A percentile compares a stretch with the other conserved stretches of the same genome.
These are phyloP conservation scores for Ceuthmochares aereus DNA, from an alignment of 2,113 vertebrate species.

Conservation along the genomic window DNA sequence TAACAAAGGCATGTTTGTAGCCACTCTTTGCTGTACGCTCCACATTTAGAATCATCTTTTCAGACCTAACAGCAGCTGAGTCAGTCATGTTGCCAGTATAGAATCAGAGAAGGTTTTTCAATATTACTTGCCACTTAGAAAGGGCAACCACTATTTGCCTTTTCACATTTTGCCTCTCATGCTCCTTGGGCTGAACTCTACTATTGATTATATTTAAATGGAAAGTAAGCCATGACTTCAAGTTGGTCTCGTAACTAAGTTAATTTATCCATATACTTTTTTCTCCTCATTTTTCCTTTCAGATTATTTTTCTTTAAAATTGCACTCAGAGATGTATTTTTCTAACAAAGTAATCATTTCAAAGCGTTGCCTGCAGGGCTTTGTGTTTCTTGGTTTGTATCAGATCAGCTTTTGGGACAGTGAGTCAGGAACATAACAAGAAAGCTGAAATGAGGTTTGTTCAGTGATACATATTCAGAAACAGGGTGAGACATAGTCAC, in stretches of 20 bases:
- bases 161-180: background rate
- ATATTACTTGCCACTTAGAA: background rate
- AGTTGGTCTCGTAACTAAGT: background rate
- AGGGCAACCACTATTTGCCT: background rate
- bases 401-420: background rate
- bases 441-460: background rate
- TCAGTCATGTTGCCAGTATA: background rate
- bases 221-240: background rate
- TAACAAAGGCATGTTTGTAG: background rate
- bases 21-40: background rate
- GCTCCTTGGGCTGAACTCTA: background rate
- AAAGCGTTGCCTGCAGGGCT: background rate
- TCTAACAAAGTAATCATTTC: background rate
- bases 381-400: background rate
- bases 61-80: background rate
- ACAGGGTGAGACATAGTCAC: rapidly evolving
- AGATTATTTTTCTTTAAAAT: background rate
- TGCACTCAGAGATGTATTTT: background rate
- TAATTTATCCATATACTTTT: background rate
- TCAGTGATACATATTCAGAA: background rate
- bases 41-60: background rate
- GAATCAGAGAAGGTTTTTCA: background rate
- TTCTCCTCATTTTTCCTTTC: rapidly evolving
- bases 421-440: background rate
- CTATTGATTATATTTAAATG: background rate